Evolutionary conservation across 2,888 invertebrate genomes (phyloP), one percentile per base, ranked within the genome.

Genomic region (Leptinotarsa juncta): DNA sequence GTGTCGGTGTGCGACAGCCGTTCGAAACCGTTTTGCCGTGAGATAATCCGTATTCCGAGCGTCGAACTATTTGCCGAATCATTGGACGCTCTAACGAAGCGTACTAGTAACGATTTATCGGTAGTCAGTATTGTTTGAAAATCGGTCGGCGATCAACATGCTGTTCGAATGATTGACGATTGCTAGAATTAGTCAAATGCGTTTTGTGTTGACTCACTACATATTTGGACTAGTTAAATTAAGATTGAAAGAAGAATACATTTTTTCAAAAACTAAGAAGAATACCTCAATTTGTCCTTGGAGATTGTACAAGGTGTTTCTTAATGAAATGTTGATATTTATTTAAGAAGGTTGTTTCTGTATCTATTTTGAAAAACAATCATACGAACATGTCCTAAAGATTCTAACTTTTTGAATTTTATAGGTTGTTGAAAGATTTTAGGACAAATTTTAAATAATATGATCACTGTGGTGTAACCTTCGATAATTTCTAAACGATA

Each of bases 21-120:
- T 74, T 73, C 70, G 68, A 66, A 75, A 67, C 75, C 74, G 72
- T 72, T 77, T 67, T 65, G 65, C 72, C 72, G 77, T 77, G 74
- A 62, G 77, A 68, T 77, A 78, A 78, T 78, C 79, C 76, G 49
- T 62, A 75, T 73, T 74, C 73, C 48, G 49, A 70, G 69, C 73
- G 71, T 75, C 77, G 71, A 72, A 73, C 75, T 72, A 74, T 77
- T 77, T 77, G 72, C 71, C 75, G 77, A 48, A 67, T 75, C 75
- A 77, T 77, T 71, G 72, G 75, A 75, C 69, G 67, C 67, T 69
- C 72, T 75, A 72, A 71, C 77, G 75, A 75, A 65, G 70, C 75
- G 70, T 72, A 42, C 67, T 51, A 51, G 69, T 68, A 20, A 70
- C 74, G 73, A 77, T 77, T 77, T 77, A 75, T 77, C 73, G 69